Base-by-base conservation (phyloP, 2,113 vertebrate genomes). In the Cisticola juncidis region DNA sequence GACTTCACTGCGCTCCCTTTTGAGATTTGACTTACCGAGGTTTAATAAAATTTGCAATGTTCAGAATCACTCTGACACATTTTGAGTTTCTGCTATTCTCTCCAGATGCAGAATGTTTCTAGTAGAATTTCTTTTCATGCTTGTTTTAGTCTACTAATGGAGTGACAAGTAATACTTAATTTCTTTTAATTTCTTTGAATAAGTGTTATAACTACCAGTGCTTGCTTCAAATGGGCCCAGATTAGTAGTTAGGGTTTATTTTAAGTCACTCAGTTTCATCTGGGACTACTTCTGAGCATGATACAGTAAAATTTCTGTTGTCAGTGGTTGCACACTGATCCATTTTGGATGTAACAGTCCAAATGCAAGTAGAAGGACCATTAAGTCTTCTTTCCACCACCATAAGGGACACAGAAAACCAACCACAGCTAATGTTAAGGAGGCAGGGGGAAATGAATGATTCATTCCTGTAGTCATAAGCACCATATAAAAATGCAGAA, bases 171-270 rank as follows among this genome's bases (percentile, higher is more conserved):
- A 88, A 54, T 78, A 80, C 38, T 88, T 92, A 68, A 89, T 91
- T 94, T 94, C 62, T 83, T 91, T 88, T 92, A 68, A 89, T 91
- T 94, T 94, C 62, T 83, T 91, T 84, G 71, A 81, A 64, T 79
- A 81, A 71, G 51, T 61, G 35, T n/a, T 45, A 3, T 44, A 84
- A 69, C 57, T 87, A 57, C 26, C 4, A 6, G 1, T 42, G 14
- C 86, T 94, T 61, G n/a, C 53, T 72, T 94, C 65, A 69, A 91
- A 61, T 21, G 22, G 69, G 29, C 77, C 73, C 73, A 47, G 40
- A 60, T 85, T 69, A 87, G 73, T 91, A 92, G 56, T 91, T 71
- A 74, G 28, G 47, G 40, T 87, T 92, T 90, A 80, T 94, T 93
- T 93, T 85, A 76, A 92, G 53, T 91, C 40, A n/a, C 61, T 91